Evolutionary conservation across 2,113 vertebrate species (phyloP).

Genomic region (Rhipidura dahli): DNA sequence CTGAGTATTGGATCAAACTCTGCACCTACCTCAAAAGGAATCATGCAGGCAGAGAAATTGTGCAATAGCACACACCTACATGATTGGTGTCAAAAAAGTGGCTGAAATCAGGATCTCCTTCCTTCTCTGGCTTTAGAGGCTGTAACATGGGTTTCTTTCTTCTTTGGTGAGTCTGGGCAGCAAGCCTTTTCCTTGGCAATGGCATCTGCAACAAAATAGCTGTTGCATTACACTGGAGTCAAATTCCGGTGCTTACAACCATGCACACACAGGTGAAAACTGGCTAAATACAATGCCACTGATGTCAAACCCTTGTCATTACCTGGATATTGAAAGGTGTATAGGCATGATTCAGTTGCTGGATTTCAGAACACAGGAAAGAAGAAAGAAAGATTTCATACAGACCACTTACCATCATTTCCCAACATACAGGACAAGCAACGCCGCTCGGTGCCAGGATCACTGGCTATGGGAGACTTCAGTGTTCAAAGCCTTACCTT

Average conservation of each 20-base stretch:
- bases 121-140: not conserved
- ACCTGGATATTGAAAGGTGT: not conserved
- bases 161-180: not conserved
- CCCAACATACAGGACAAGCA: not conserved
- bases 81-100: not conserved
- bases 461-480: not conserved
- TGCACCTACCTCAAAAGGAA: not conserved
- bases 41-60: not conserved
- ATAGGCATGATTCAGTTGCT: not conserved
- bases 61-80: not conserved
- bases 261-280: too few species aligned
- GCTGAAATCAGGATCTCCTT: not conserved
- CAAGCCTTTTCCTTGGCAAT: not conserved
- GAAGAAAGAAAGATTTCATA: not conserved
- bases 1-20: not conserved
- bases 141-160: not conserved
- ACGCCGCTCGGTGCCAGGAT: not conserved
- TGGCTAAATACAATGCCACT: not conserved
- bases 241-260: not conserved
- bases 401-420: not conserved
- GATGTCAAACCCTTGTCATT: not conserved
- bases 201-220: conserved; percentile 15
- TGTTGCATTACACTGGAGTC: not conserved
- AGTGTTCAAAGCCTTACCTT: not conserved
- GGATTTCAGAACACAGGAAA: not conserved